Conservation (phyloP, 2,797 vertebrate species). For the Megalops cyprinoides region DNA sequence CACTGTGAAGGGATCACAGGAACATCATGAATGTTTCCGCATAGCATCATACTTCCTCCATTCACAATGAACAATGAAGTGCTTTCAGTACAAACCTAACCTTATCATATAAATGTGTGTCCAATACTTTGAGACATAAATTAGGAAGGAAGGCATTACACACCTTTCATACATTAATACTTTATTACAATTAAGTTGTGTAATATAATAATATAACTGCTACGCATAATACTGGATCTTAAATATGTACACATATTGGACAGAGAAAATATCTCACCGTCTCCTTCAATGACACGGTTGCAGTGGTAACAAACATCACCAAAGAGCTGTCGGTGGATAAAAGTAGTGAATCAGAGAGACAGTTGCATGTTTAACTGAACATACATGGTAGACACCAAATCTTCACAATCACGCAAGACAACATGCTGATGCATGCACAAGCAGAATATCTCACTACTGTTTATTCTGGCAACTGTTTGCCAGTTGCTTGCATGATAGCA, state of each 20-base stretch:
- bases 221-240: not conserved
- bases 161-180: not conserved
- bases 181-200: not conserved
- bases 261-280: constrained; percentile 76
- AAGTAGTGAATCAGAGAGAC: constrained; percentile 23
- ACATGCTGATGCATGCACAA: not conserved
- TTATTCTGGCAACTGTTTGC: not conserved
- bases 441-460: not conserved
- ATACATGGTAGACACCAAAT: not conserved
- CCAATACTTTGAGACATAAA: no score
- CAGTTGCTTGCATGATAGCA: not conserved
- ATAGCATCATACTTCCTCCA: not conserved
- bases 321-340: constrained; percentile 79
- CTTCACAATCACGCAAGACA: not conserved
- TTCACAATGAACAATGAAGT: not conserved
- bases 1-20: constrained; percentile 70
- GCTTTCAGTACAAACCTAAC: not conserved
- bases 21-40: not conserved
- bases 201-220: not conserved
- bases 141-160: not conserved
- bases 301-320: constrained; percentile 98
- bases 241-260: not conserved
- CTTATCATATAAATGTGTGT: no score
- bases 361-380: not conserved
- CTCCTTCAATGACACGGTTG: constrained; percentile 96